phyloP scores from a whole-genome alignment of 2,888 invertebrate species.

The Ferrisia virgata region DNA sequence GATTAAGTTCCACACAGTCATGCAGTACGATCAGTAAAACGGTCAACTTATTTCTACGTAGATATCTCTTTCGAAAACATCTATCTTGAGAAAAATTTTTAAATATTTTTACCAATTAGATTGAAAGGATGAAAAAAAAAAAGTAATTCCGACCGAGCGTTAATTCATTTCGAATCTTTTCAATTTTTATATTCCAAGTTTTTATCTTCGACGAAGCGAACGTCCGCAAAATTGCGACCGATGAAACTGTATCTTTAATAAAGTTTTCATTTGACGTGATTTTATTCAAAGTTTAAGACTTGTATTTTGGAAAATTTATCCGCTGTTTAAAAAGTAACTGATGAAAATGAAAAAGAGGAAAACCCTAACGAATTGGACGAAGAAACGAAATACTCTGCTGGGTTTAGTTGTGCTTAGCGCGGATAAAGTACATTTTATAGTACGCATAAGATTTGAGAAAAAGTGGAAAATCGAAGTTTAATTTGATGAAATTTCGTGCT shows the following conservation, averaged over 20 bases:
- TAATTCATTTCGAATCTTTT: neutral
- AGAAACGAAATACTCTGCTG: neutral
- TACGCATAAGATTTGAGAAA: neutral
- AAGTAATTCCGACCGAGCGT: neutral
- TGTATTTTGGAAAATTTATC: neutral
- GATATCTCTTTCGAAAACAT: too few species aligned
- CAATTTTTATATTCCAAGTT: neutral
- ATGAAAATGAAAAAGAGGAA: neutral
- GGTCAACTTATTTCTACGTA: too few species aligned
- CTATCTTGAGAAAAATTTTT: too few species aligned
- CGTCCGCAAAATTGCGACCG: neutral
- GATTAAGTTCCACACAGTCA: too few species aligned
- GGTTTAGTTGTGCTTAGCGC: neutral
- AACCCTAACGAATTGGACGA: neutral
- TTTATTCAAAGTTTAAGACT: neutral
- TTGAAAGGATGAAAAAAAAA: neutral
- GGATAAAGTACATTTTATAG: neutral
- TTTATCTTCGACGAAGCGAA: neutral
- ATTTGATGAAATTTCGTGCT: conserved; percentile 33
- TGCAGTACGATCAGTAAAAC: too few species aligned
- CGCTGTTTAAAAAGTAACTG: neutral
- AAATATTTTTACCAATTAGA: too few species aligned
- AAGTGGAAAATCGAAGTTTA: conserved; percentile 7
- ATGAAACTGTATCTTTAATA: neutral
- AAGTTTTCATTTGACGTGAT: neutral